Conservation (phyloP, 2,113 vertebrate species). For the Oxyura jamaicensis region DNA sequence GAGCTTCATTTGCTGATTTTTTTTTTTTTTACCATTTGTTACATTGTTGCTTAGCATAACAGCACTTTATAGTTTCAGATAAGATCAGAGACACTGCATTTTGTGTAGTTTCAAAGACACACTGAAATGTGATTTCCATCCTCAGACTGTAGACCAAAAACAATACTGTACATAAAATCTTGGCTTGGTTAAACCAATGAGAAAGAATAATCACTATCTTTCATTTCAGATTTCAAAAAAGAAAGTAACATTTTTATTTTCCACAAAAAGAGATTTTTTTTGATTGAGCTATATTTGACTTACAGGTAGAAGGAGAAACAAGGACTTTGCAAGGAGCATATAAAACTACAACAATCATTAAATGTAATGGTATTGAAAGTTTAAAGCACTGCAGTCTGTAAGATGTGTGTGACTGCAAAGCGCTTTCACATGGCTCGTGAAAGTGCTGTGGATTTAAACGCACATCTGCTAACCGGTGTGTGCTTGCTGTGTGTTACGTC, state of each 20-base stretch:
- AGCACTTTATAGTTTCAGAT: neutral
- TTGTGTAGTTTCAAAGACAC: neutral
- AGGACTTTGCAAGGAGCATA: neutral
- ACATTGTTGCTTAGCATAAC: constrained; percentile 36
- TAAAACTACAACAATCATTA: neutral
- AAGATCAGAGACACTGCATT: constrained; percentile 35
- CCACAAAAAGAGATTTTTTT: neutral
- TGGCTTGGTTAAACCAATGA: neutral
- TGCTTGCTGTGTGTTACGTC: neutral
- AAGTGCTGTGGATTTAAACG: neutral
- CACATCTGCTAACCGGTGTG: neutral
- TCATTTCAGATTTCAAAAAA: neutral
- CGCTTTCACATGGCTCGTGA: neutral
- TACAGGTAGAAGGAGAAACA: neutral
- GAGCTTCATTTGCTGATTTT: constrained; percentile 1
- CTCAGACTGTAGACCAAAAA: neutral
- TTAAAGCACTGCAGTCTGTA: neutral
- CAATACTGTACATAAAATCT: neutral
- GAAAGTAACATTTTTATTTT: neutral
- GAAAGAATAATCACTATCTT: neutral
- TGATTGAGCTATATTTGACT: neutral
- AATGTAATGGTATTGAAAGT: neutral
- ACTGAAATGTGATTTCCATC: neutral
- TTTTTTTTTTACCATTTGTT: neutral
- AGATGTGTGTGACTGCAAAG: neutral